phyloP scores from a whole-genome alignment of 2,797 vertebrate species.

The Crax fasciolata region DNA sequence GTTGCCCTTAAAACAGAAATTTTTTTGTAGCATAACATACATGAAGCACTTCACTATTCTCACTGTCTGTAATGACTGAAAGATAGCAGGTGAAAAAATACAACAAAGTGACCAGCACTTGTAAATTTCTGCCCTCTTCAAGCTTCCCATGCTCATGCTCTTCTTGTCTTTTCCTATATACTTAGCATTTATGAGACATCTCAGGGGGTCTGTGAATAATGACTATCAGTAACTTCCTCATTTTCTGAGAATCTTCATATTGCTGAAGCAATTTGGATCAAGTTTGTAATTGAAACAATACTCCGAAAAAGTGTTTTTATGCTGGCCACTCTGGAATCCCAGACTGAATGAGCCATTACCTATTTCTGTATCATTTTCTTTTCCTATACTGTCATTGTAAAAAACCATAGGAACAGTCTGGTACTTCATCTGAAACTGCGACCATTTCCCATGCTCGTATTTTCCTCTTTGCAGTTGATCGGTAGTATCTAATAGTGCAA shows the following conservation, averaged over 20 bases:
- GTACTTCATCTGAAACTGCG: neutral
- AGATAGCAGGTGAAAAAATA: neutral
- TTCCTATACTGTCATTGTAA: neutral
- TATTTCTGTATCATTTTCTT: neutral
- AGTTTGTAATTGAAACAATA: neutral
- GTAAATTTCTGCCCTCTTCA: neutral
- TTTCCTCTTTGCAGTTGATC: neutral
- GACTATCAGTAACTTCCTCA: neutral
- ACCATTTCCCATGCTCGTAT: accelerated
- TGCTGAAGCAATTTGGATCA: neutral
- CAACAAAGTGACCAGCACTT: neutral
- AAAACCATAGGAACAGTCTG: accelerated
- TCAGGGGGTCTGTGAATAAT: neutral
- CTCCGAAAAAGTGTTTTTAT: neutral
- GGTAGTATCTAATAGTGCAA: neutral
- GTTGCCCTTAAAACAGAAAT: slow-evolving; percentile 29
- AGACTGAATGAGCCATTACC: neutral
- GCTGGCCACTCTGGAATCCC: neutral
- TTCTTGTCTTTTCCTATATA: neutral
- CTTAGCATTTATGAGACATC: neutral
- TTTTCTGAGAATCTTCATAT: neutral
- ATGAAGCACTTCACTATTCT: neutral
- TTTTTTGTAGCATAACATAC: neutral
- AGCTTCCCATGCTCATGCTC: neutral
- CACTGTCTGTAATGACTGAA: neutral